Conservation (phyloP, 1,140 invertebrate species). For the Macrosteles quadrilineatus region DNA sequence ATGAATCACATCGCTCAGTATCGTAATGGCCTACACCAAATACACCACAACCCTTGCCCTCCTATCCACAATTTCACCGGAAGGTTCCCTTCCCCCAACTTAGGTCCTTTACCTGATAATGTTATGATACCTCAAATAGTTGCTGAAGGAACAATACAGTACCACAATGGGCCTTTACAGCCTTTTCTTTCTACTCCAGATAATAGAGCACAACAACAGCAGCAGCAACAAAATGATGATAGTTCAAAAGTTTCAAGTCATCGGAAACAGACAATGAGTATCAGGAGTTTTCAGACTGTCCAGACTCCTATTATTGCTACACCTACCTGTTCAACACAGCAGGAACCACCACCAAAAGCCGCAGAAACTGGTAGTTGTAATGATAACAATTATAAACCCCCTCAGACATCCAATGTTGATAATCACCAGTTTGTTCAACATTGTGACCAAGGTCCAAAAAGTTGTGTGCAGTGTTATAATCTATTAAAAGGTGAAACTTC, state of each 20-base stretch:
- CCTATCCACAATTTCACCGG: conserved; percentile 35
- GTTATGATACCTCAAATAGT: conserved; percentile 34
- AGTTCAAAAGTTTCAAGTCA: conserved; percentile 16
- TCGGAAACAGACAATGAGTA: conserved; percentile 10
- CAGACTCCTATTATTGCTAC: conserved; percentile 12
- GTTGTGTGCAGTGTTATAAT: conserved; percentile 36
- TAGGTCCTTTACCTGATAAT: conserved; percentile 27
- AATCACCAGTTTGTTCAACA: conserved; percentile 31
- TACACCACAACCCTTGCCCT: conserved; percentile 35
- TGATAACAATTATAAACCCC: conserved; percentile 31
- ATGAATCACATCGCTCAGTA: conserved; percentile 38
- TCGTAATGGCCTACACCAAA: conserved; percentile 34
- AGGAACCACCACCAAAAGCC: conserved; percentile 15
- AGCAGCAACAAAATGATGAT: conserved; percentile 27
- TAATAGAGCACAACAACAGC: conserved; percentile 22
- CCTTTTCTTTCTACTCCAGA: conserved; percentile 28
- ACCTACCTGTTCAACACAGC: conserved; percentile 3
- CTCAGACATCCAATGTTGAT: conserved; percentile 14
- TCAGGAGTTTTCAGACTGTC: conserved; percentile 14
- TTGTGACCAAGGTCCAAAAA: conserved; percentile 36
- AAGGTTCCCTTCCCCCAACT: conserved; percentile 33
- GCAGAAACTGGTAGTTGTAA: conserved; percentile 22
- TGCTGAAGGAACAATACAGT: conserved; percentile 28
- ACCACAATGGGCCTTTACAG: conserved; percentile 33
- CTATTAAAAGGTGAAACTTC: conserved; percentile 44